Evolutionary conservation across 92 coral and sea anemone species (phyloP).

Genomic region (Bergia sp.): DNA sequence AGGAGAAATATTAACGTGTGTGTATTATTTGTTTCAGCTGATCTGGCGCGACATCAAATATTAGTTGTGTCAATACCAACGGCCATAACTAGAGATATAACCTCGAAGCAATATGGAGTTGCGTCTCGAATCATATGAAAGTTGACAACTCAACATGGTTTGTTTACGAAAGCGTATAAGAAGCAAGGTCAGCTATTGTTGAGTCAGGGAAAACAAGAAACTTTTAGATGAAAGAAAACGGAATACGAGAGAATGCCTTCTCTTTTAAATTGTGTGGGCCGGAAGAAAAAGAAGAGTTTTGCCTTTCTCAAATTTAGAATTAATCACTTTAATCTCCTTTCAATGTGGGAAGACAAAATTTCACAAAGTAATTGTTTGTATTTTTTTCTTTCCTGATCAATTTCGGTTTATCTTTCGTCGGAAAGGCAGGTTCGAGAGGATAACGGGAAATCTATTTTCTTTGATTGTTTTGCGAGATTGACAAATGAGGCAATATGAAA

Average conservation of each 20-base stretch:
- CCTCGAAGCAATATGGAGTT: constrained; percentile 24
- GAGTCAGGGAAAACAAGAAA: constrained; percentile 5
- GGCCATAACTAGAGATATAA: constrained; percentile 27
- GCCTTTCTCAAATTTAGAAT: constrained; percentile 11
- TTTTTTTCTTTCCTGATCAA: constrained; percentile 19
- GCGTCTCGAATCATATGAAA: not conserved
- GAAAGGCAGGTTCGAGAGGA: constrained; percentile 30
- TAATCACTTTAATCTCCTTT: constrained; percentile 42
- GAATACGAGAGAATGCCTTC: constrained; percentile 11
- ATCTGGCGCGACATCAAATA: constrained; percentile 30
- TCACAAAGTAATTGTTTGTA: constrained; percentile 10
- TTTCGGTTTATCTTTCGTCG: constrained; percentile 35
- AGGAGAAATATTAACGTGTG: constrained; percentile 32
- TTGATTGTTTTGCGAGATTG: constrained; percentile 47
- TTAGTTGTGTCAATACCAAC: constrained; percentile 36
- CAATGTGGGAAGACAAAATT: constrained; percentile 28
- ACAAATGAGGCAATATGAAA: constrained; percentile 45
- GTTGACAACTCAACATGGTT: constrained; percentile 13
- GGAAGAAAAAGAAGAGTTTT: constrained; percentile 26
- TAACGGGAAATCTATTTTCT: constrained; percentile 40
- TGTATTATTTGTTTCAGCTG: constrained; percentile 40
- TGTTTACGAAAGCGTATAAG: constrained; percentile 7
- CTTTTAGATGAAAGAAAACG: constrained; percentile 6
- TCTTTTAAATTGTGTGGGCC: constrained; percentile 12
- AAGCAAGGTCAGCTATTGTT: constrained; percentile 3